Base-by-base conservation (phyloP, 2,797 vertebrate genomes). In the Sus cebifrons region DNA sequence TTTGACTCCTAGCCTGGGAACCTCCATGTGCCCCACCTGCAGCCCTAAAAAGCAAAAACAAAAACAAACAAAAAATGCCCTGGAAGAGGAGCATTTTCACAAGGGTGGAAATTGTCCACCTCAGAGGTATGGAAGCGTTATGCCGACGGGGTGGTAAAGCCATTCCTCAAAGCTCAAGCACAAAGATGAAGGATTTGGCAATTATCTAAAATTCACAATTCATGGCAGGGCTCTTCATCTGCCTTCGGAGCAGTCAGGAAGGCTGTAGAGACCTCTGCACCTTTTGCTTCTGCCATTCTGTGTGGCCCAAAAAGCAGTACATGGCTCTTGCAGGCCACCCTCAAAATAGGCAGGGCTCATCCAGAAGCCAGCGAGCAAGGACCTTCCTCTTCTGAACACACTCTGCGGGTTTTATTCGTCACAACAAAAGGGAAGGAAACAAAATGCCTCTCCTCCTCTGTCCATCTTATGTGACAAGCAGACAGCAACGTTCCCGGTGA, bases 381-480 rank as follows among this genome's bases (percentile, higher is more conserved):
- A 23, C 54, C 82, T 81, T 44, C 44, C n/a, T 96, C 56, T 62
- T 85, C 16, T 44, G 17, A 56, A 77, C 78, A 27, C 12, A 14
- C 14, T 29, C 21, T 40, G 25, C 20, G 21, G n/a, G 25, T 67
- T 52, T 77, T 27, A 60, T 65, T n/a, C 65, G 32, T 85, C 62
- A 44, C 25, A 62, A 54, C 52, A 16, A 62, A 94, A 84, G 77
- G 54, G 27, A 64, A 81, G 3, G 18, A 75, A 79, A 74, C 2
- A 81, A 86, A 78, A 81, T 52, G 36, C 15, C 49, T 86, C 67
- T 78, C 89, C 71, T 54, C n/a, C 27, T 88, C 65, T 65, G 81
- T 91, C 54, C 67, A 54, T 49, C 71, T 82, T 49, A 56, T 74
- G 68, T 58, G 60, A 68, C 21, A 74, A 75, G 32, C 13, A 68